These are phyloP conservation scores for Microplitis deprimator DNA, from an alignment of 2,888 invertebrate species.

Conservation along the genomic window DNA sequence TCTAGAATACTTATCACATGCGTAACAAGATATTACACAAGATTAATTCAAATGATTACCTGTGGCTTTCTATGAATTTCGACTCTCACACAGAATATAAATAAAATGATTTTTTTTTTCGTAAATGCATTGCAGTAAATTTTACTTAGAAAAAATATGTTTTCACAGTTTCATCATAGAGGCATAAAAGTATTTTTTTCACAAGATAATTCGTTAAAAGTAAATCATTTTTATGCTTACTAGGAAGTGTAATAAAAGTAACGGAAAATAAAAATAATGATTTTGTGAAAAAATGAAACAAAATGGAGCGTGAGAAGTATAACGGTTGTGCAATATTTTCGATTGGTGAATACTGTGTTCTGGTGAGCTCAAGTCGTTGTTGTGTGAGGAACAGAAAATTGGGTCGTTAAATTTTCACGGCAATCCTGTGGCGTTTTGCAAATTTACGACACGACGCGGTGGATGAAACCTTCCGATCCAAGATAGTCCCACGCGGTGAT, in stretches of 20 bases:
- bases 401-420: constrained; percentile 39
- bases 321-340: not conserved
- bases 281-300: not conserved
- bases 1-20: not conserved
- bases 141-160: too few species aligned
- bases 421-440: constrained; percentile 24
- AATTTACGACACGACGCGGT: constrained; percentile 13
- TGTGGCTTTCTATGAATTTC: not conserved
- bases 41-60: not conserved
- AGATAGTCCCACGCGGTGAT: constrained; percentile 24
- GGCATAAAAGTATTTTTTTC: not conserved
- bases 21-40: constrained; percentile 17
- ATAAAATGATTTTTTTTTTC: too few species aligned
- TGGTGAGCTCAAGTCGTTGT: not conserved
- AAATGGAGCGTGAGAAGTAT: not conserved
- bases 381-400: constrained; percentile 3
- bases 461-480: constrained; percentile 21
- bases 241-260: not conserved
- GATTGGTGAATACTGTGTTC: not conserved
- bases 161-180: not conserved
- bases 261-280: not conserved
- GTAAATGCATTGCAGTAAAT: too few species aligned
- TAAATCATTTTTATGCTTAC: not conserved
- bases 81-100: not conserved
- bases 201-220: not conserved